Evolutionary conservation across 2,797 vertebrate genomes (phyloP), one percentile per base, ranked within the genome.

Genomic region (Hydrophis major): DNA sequence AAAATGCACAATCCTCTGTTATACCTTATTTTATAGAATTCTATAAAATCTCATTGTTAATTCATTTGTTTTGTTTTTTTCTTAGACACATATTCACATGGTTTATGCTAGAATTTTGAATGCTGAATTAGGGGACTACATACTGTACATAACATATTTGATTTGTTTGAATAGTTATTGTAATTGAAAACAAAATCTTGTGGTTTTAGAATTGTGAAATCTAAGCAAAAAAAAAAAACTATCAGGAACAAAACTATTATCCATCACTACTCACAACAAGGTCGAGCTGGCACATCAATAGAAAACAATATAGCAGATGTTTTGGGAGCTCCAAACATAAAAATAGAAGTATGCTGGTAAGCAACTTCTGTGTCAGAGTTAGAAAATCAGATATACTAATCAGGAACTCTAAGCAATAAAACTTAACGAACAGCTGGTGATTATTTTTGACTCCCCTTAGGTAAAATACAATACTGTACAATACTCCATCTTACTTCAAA

Each of bases 291-390:
- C 61, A 90, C 60, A 90, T 87, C 8, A 90, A 90, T 69, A 93
- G 61, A 57, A 93, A 69, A 28, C 61, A 87, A 50, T 69, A 32
- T 47, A 27, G 89, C 83, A 93, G 92, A 90, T 93, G 92, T 93
- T 93, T 59, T 28, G 89, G 83, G 53, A 87, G 87, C 61, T 90
- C 27, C 37, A 28, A 47, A 20, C 53, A 27, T 69, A 69, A 87
- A 69, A 74, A 47, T 61, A 59, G 16, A 90, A 10, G 32, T 66
- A 87, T 66, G 56, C 63, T 90, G 89, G 60, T 53, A 56, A 47
- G 59, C n/a, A 61, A 83, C 25, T 27, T 63, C 50, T 63, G 32
- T 56, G 47, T 90, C 59, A 47, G 16, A 92, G 56, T 66, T 89
- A 32, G 42, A 59, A 92, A 93, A 93, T 42, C 25, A 66, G 78